Evolutionary conservation across 2,113 vertebrate species (phyloP), one percentile per base, ranked within the genome.

Genomic region (Recurvirostra avosetta): DNA sequence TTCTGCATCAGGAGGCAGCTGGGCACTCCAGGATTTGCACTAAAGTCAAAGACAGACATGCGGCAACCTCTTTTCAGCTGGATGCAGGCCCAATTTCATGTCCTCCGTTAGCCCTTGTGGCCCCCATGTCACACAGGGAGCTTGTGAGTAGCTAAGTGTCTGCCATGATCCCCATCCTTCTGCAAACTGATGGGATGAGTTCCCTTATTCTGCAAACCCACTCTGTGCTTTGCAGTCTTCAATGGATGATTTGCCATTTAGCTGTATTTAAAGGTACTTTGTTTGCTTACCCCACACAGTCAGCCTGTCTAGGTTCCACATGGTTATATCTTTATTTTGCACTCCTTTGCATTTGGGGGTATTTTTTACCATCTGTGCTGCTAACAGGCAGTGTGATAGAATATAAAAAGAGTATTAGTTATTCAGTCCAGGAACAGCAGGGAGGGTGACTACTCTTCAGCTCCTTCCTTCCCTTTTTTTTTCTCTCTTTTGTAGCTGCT

Each of bases 321-420:
- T 89, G 84, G 61, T 75, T 94, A 19, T 89, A 68, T 89, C 89
- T 94, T 90, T 93, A 96, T 93, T 97, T 85, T 94, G 56, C 80
- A 89, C 66, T 92, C 55, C 63, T 96, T 90, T 76, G 29, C 80
- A 78, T 91, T 95, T 2, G 29, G 70, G 86, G 52, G 61, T 94
- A 89, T 71, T 84, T 96, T 96, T 95, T 95, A 72, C 95, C 94
- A 96, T 94, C 93, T 96, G 95, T 94, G 73, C 91, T 95, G 95
- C 80, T 95, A 96, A 94, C 65, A 96, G 65, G 73, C 86, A 85
- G 21, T 87, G 87, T 72, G 93, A 82, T 32, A 74, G 70, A 93
- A 92, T 89, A 92, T 82, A 92, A 92, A 86, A 92, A 84, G 45
- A 63, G n/a, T 90, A 95, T 87, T 88, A 94, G 91, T 68, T 96